Conservation (phyloP, 2,113 vertebrate genomes). For the Nothocercus julius region DNA sequence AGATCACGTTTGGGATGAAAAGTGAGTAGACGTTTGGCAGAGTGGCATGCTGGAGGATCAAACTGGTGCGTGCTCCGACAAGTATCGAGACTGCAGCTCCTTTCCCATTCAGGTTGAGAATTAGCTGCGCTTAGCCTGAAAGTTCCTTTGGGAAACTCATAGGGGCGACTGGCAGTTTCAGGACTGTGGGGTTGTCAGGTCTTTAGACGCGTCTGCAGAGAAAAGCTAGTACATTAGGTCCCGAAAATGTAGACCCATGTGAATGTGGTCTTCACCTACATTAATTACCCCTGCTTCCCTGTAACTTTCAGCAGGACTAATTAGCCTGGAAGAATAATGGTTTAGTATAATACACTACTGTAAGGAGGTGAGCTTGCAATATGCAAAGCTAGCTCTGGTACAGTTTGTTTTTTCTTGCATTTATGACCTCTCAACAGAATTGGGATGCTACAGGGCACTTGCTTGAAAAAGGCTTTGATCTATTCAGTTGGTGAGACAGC, state of each 20-base stretch:
- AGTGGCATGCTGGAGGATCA: neutral
- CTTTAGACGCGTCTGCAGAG: neutral
- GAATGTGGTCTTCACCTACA: neutral
- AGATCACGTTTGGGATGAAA: constrained; percentile 88
- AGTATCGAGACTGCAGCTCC: neutral
- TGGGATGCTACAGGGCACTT: neutral
- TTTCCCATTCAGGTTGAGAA: neutral
- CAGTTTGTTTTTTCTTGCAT: neutral
- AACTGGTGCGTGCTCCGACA: neutral
- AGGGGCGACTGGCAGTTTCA: neutral
- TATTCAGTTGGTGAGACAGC: neutral
- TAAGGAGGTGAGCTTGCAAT: neutral
- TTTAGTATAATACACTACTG: neutral
- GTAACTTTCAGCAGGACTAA: neutral
- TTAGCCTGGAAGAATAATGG: neutral
- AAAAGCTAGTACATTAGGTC: neutral
- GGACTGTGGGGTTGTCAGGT: neutral
- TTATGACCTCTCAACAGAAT: neutral
- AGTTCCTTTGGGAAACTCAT: neutral
- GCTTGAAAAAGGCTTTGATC: neutral
- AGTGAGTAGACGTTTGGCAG: constrained; percentile 79
- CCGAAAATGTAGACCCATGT: neutral
- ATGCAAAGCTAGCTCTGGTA: neutral
- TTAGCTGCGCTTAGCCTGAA: neutral
- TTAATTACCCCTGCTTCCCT: neutral